These are phyloP conservation scores for Martes martes DNA, from an alignment of 2,113 vertebrate genomes.

Conservation along the genomic window DNA sequence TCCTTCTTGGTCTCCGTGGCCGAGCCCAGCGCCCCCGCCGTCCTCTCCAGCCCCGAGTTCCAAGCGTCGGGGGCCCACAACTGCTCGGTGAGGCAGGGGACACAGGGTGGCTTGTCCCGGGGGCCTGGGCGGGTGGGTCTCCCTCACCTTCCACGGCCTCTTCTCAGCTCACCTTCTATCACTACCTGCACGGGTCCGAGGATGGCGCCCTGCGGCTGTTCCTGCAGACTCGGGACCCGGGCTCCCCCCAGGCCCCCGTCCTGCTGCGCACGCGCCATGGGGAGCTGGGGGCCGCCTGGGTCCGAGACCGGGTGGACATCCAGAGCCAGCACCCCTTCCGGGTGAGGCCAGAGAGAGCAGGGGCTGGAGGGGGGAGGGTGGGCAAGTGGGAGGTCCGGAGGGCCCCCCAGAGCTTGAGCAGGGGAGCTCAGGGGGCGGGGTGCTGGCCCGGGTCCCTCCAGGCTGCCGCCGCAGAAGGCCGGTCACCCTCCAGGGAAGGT, in stretches of 20 bases:
- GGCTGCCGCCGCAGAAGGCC: background rate
- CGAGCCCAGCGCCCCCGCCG: background rate
- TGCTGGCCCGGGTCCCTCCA: rapidly evolving
- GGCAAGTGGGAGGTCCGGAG: background rate
- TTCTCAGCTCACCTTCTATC: slow-evolving; percentile 90
- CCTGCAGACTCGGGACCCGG: slow-evolving; percentile 9
- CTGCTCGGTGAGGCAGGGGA: slow-evolving; percentile 51
- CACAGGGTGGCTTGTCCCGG: rapidly evolving
- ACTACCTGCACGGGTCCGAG: slow-evolving; percentile 87
- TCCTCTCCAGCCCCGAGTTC: slow-evolving; percentile 59
- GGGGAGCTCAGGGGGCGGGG: too few relatives aligned
- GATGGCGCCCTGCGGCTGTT: slow-evolving; percentile 83
- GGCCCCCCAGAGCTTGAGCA: too few relatives aligned
- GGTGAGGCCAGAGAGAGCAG: slow-evolving; percentile 72
- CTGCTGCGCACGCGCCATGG: slow-evolving; percentile 82
- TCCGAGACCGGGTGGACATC: slow-evolving; percentile 90
- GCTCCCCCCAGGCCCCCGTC: slow-evolving; percentile 32
- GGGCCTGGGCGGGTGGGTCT: rapidly evolving
- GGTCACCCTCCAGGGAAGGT: too few relatives aligned
- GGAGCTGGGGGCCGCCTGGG: slow-evolving; percentile 88
- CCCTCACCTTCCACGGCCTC: rapidly evolving
- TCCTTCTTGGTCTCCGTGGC: slow-evolving; percentile 48
- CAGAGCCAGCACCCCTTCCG: slow-evolving; percentile 76
- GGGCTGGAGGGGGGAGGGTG: too few relatives aligned
- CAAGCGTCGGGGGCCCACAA: slow-evolving; percentile 12